These are phyloP conservation scores for Coleophora deauratella DNA, from an alignment of 2,888 invertebrate genomes.

Conservation along the genomic window DNA sequence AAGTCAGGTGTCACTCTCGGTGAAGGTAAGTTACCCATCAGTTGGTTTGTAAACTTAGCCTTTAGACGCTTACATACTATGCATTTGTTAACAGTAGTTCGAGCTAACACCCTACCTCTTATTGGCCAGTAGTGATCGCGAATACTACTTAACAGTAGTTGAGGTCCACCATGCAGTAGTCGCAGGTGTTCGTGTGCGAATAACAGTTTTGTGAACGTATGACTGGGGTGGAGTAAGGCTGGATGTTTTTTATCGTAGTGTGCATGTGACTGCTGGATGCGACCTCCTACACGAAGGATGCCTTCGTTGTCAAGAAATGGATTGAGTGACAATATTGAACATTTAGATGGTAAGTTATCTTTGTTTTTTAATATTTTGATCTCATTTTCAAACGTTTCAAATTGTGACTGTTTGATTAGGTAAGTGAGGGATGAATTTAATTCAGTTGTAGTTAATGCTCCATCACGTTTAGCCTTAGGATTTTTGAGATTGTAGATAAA, in stretches of 20 bases:
- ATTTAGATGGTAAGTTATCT: neutral
- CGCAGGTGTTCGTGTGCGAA: neutral
- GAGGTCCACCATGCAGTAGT: neutral
- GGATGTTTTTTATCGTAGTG: neutral
- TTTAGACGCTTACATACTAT: neutral
- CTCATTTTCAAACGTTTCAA: neutral
- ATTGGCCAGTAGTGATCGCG: neutral
- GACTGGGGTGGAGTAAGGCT: neutral
- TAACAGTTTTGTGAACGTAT: neutral
- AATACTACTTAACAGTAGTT: neutral
- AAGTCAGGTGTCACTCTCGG: slow-evolving; percentile 7
- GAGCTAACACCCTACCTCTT: too few species aligned
- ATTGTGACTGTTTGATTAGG: neutral
- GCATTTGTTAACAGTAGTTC: neutral
- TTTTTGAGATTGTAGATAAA: neutral
- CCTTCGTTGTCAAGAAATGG: neutral
- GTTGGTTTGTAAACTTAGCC: neutral
- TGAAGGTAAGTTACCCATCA: slow-evolving; percentile 13
- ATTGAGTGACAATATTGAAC: neutral
- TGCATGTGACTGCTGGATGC: neutral
- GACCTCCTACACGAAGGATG: neutral
- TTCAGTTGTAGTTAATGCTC: neutral
- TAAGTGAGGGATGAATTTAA: neutral
- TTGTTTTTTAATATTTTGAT: neutral
- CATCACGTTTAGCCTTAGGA: neutral